Conservation (phyloP, 2,113 vertebrate genomes). For the Scomber japonicus region DNA sequence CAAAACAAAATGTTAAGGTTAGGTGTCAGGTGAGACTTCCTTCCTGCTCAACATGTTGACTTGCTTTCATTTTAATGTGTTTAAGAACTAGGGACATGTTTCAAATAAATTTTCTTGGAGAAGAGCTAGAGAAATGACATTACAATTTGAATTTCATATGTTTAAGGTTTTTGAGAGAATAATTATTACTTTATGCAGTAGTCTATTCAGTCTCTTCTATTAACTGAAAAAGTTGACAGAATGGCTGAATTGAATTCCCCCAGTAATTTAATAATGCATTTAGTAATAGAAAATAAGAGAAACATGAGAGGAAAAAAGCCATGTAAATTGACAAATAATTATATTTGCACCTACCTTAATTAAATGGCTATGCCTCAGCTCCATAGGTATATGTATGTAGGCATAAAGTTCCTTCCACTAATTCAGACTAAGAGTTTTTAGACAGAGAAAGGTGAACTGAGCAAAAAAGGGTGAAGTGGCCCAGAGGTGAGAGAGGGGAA, state of each 20-base stretch:
- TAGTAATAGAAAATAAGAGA: conserved; percentile 4
- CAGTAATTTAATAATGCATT: neutral
- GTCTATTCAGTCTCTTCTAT: neutral
- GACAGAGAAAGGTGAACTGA: conserved; percentile 64
- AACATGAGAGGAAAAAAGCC: neutral
- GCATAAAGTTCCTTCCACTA: conserved; percentile 88
- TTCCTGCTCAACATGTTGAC: conserved; percentile 73
- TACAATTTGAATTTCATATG: neutral
- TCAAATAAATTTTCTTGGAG: conserved; percentile 33
- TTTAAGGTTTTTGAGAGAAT: neutral
- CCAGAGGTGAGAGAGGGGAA: conserved; percentile 63
- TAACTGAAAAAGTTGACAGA: neutral
- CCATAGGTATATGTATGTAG: conserved; percentile 85
- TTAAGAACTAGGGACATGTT: conserved; percentile 30
- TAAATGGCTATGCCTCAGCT: conserved; percentile 84
- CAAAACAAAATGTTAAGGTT: conserved; percentile 80
- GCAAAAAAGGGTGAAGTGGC: conserved; percentile 70
- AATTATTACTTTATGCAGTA: neutral
- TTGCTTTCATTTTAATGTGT: conserved; percentile 54
- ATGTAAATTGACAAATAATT: conserved; percentile 39
- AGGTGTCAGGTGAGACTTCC: conserved; percentile 76
- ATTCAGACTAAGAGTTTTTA: conserved; percentile 66
- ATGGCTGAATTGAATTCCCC: neutral
- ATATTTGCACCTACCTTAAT: conserved; percentile 90
- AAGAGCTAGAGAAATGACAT: conserved; percentile 1